These are phyloP conservation scores for Amazona finschi DNA, from an alignment of 2,797 vertebrate species.

Conservation along the genomic window DNA sequence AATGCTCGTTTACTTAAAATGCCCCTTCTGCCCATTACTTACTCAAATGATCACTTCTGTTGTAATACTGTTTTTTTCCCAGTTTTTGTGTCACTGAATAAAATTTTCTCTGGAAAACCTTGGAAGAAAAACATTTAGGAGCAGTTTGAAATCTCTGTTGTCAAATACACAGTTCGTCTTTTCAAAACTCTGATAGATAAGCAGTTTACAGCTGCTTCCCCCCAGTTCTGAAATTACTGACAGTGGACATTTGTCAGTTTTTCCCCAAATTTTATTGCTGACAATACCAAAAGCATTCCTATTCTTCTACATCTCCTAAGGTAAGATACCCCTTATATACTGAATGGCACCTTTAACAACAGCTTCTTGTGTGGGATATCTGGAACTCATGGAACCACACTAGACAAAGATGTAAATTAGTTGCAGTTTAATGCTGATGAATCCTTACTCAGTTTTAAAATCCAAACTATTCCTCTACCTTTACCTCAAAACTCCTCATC, in stretches of 20 bases:
- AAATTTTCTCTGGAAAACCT: conserved; percentile 43
- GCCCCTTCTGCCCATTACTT: conserved; percentile 24
- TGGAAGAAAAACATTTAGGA: conserved; percentile 25
- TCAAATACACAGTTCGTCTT: neutral
- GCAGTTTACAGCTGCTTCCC: neutral
- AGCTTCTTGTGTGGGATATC: neutral
- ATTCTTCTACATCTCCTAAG: neutral
- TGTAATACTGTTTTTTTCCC: neutral
- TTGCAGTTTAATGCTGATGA: neutral
- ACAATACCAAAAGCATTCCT: neutral
- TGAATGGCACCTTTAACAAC: neutral
- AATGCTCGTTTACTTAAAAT: neutral
- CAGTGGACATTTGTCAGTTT: neutral
- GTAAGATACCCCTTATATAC: neutral
- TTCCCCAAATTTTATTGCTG: neutral
- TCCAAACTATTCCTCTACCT: neutral
- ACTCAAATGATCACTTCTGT: conserved; percentile 14
- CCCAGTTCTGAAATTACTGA: neutral
- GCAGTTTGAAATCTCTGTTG: neutral
- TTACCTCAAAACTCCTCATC: neutral
- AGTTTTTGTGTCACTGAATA: neutral
- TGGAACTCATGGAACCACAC: neutral
- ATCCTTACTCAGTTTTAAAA: neutral
- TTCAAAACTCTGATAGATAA: neutral
- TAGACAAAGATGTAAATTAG: neutral